Conservation (phyloP, 1,140 invertebrate species). For the Pseudomyrmex pallidus region DNA sequence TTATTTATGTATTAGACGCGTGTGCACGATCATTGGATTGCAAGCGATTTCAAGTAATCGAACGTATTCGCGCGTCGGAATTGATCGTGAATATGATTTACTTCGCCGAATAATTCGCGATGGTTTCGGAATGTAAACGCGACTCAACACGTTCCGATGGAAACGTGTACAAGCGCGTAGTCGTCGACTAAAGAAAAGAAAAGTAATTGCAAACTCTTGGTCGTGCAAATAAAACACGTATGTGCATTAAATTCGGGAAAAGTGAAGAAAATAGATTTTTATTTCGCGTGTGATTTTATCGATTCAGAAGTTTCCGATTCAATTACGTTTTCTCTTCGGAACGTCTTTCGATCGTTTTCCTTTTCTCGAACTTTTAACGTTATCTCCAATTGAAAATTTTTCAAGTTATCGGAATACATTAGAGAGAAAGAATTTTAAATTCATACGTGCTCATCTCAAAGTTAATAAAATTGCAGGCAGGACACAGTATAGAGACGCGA, state of each 20-base stretch:
- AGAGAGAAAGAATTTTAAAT: constrained; percentile 7
- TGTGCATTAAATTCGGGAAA: background rate
- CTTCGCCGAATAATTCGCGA: background rate
- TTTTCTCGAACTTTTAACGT: constrained; percentile 25
- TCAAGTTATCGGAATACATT: constrained; percentile 41
- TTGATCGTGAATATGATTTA: no score
- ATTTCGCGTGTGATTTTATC: background rate
- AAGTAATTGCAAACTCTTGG: no score
- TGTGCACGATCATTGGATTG: constrained; percentile 17
- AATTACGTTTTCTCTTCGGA: background rate
- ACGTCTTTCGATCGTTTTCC: constrained; percentile 1
- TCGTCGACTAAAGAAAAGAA: no score
- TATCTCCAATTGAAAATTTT: background rate
- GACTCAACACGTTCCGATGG: background rate
- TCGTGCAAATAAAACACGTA: no score
- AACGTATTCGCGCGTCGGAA: background rate
- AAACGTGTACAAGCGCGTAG: no score
- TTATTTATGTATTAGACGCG: constrained; percentile 48
- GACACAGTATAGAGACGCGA: background rate
- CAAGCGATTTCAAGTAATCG: constrained; percentile 38
- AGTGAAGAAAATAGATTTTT: constrained; percentile 11
- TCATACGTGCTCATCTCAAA: background rate
- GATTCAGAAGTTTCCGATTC: background rate
- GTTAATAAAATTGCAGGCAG: background rate
- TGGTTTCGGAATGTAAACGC: background rate